These are phyloP conservation scores for Sphenodon punctatus DNA, from an alignment of 2,797 vertebrate genomes.

Conservation along the genomic window DNA sequence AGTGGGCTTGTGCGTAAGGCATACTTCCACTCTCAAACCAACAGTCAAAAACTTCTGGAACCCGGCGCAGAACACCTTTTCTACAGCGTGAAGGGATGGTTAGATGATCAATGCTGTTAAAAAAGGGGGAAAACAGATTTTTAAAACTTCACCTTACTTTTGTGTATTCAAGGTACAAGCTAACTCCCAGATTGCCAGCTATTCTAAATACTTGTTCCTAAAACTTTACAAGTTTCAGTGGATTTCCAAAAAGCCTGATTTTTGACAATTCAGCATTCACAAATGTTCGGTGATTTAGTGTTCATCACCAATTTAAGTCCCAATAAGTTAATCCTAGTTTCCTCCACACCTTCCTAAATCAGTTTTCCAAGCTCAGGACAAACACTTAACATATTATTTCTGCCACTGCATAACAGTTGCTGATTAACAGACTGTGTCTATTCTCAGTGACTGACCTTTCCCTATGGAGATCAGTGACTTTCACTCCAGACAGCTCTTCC, in stretches of 20 bases:
- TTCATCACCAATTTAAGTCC: not conserved
- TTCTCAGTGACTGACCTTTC: constrained; percentile 84
- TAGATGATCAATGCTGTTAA: constrained; percentile 84
- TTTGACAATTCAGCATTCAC: not conserved
- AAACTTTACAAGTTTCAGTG: not conserved
- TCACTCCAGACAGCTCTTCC: constrained; percentile 87
- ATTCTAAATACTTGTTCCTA: not conserved
- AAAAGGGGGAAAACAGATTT: not conserved
- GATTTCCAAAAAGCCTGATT: not conserved
- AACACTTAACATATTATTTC: fast-evolving
- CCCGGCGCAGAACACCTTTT: constrained; percentile 83
- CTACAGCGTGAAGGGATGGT: constrained; percentile 87
- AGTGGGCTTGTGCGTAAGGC: constrained; percentile 97
- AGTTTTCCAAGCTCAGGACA: not conserved
- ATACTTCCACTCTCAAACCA: constrained; percentile 99
- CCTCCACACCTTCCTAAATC: not conserved
- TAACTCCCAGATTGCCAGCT: no score
- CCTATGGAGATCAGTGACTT: constrained; percentile 92
- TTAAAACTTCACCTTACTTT: no score
- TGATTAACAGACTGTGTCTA: not conserved
- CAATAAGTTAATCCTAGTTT: not conserved
- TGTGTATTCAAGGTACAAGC: no score
- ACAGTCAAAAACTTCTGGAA: constrained; percentile 96
- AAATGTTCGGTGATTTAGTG: not conserved
- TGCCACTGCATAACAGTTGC: not conserved